These are phyloP conservation scores for Laticauda laticaudata DNA, from an alignment of 2,113 vertebrate species.

Conservation along the genomic window DNA sequence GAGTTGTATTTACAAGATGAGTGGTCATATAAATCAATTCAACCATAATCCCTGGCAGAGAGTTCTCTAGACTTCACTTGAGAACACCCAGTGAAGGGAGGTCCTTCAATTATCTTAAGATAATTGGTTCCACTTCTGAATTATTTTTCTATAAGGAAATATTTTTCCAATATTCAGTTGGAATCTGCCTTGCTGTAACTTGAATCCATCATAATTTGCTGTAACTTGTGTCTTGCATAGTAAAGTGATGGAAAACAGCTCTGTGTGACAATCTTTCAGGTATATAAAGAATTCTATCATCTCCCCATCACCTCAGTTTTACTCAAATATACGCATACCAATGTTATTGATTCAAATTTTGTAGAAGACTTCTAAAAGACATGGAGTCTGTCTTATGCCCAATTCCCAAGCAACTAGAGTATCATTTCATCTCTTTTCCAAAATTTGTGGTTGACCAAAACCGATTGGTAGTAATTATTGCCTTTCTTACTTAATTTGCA, in stretches of 20 bases:
- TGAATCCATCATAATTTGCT: background rate
- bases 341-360: background rate
- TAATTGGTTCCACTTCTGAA: background rate
- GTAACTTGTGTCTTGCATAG: background rate
- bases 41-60: background rate
- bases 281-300: background rate
- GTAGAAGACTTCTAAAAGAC: background rate
- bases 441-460: background rate
- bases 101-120: background rate
- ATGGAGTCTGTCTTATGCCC: background rate
- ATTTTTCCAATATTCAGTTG: background rate
- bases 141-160: background rate
- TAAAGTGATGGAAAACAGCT: background rate
- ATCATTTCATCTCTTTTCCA: rapidly evolving
- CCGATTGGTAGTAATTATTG: background rate
- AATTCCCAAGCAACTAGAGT: background rate
- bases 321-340: background rate
- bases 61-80: background rate
- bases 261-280: background rate
- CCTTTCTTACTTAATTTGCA: background rate
- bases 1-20: background rate
- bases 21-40: background rate
- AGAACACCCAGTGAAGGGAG: background rate
- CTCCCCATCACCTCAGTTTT: background rate
- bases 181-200: background rate